Conservation (phyloP, 2,888 invertebrate species). For the Seira ritae region DNA sequence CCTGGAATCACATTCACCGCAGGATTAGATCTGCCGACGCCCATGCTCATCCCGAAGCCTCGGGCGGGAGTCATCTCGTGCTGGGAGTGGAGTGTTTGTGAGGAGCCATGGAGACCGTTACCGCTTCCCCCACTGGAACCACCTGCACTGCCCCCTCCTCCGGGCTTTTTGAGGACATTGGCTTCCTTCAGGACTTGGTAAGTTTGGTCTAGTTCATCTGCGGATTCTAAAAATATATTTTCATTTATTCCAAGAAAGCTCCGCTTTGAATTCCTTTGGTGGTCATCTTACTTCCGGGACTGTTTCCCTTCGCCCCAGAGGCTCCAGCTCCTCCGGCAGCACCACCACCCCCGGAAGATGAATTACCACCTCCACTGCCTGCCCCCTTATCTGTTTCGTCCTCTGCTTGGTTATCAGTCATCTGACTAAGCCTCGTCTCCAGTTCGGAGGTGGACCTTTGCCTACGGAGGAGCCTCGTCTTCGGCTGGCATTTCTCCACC, state of each 20-base stretch:
- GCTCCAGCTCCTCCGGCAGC: not conserved
- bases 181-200: constrained; percentile 97
- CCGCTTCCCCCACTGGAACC: constrained; percentile 68
- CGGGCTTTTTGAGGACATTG: constrained; percentile 82
- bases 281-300: constrained; percentile 46
- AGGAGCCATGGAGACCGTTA: constrained; percentile 70
- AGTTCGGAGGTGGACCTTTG: constrained; percentile 89
- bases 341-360: constrained; percentile 10
- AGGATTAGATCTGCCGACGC: constrained; percentile 70
- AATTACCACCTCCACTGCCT: constrained; percentile 22
- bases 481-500: constrained; percentile 90
- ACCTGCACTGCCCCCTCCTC: constrained; percentile 43
- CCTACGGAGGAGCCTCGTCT: constrained; percentile 87
- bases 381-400: constrained; percentile 46
- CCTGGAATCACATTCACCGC: constrained; percentile 71
- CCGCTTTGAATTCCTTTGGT: too few relatives aligned
- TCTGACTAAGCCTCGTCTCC: constrained; percentile 74
- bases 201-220: constrained; percentile 89
- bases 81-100: constrained; percentile 70
- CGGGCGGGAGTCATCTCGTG: constrained; percentile 67
- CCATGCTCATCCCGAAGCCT: constrained; percentile 60
- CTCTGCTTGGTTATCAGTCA: constrained; percentile 61
- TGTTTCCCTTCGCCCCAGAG: constrained; percentile 33
- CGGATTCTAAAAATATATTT: constrained; percentile 19
- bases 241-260: too few relatives aligned